Conservation (phyloP, 1,140 invertebrate genomes). For the Sweltsa coloradensis region DNA sequence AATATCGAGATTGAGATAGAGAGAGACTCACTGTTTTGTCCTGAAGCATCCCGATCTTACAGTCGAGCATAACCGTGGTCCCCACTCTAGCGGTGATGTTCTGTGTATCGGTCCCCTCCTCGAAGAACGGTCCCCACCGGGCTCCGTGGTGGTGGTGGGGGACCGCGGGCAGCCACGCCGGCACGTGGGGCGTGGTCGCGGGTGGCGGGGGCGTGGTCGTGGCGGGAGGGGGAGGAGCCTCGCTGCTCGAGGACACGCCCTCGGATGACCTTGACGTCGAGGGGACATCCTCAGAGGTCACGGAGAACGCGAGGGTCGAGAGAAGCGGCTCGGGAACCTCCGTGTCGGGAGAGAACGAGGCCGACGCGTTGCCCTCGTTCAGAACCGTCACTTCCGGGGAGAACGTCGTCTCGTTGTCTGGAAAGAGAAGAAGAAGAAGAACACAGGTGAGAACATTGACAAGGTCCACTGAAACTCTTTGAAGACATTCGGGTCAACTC, state of each 20-base stretch:
- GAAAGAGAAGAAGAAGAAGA: too few species aligned
- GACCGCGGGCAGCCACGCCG: not conserved
- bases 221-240: not conserved
- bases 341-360: not conserved
- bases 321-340: too few species aligned
- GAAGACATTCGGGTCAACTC: too few species aligned
- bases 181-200: not conserved
- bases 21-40: slow-evolving; percentile 34
- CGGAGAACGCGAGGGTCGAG: not conserved
- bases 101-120: slow-evolving; percentile 42
- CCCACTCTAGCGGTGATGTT: slow-evolving; percentile 38
- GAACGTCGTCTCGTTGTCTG: not conserved
- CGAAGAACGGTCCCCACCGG: slow-evolving; percentile 62
- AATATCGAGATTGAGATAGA: not conserved
- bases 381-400: not conserved
- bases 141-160: slow-evolving; percentile 18
- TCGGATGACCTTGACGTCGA: not conserved
- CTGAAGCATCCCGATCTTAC: slow-evolving; percentile 38
- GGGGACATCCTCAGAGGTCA: not conserved
- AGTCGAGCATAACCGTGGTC: slow-evolving; percentile 36
- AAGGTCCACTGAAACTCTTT: too few species aligned
- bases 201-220: not conserved
- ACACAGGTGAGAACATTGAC: too few species aligned
- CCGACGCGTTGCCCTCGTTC: not conserved
- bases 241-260: not conserved